Percentiles rank a stretch among this genome's conserved stretches.
These are phyloP conservation scores for Drosophila ironensis DNA, from an alignment of 1,140 invertebrate species.

Conservation along the genomic window DNA sequence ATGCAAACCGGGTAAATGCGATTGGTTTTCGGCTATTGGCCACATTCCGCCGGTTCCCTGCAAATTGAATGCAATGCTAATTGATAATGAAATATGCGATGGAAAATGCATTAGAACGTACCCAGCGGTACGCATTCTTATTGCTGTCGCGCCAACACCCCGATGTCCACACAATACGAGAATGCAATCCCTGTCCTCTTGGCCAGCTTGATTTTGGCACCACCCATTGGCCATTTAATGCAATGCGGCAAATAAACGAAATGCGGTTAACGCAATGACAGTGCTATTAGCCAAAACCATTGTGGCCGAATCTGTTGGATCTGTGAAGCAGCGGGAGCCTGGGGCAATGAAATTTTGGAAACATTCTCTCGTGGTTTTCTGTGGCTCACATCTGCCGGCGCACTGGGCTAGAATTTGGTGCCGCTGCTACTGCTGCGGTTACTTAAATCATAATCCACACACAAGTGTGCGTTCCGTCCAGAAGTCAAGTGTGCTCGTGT, in stretches of 20 bases:
- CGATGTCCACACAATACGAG: too few relatives aligned
- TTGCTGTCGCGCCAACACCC: slow-evolving; percentile 12
- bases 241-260: slow-evolving; percentile 41
- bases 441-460: slow-evolving; percentile 27
- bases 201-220: not conserved
- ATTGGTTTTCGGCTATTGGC: slow-evolving; percentile 26
- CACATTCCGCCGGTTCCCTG: slow-evolving; percentile 3
- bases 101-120: slow-evolving; percentile 21
- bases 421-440: slow-evolving; percentile 12
- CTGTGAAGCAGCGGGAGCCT: not conserved
- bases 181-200: not conserved
- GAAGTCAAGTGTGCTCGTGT: slow-evolving; percentile 20
- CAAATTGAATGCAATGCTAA: slow-evolving; percentile 34
- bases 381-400: not conserved
- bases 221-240: slow-evolving; percentile 25
- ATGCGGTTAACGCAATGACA: slow-evolving; percentile 42
- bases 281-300: slow-evolving; percentile 36
- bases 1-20: slow-evolving; percentile 24
- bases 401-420: too few relatives aligned
- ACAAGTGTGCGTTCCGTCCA: not conserved
- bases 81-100: slow-evolving; percentile 41
- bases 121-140: slow-evolving; percentile 12
- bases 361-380: not conserved
- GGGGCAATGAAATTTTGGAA: not conserved
- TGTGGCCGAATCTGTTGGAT: slow-evolving; percentile 8